phyloP scores from a whole-genome alignment of 2,797 vertebrate genomes.

The Schizopygopsis malacanthus region DNA sequence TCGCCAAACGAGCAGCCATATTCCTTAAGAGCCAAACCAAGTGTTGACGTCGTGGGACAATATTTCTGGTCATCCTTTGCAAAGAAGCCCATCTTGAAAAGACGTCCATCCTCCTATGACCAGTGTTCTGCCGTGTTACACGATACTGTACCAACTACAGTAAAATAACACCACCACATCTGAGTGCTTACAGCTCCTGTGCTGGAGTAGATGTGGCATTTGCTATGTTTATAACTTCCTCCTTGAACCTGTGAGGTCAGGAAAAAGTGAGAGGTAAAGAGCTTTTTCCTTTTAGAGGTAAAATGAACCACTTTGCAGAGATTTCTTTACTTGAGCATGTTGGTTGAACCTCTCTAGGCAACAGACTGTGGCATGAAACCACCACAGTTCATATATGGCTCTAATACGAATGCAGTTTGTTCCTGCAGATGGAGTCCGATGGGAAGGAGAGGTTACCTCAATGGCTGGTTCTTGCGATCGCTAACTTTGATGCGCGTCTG shows the following conservation, averaged over 20 bases:
- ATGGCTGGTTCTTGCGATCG: not conserved
- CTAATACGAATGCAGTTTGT: constrained; percentile 10
- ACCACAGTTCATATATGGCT: constrained; percentile 28
- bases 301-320: constrained; percentile 20
- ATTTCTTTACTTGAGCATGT: constrained; percentile 27
- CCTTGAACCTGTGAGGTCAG: constrained; percentile 57
- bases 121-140: constrained; percentile 14
- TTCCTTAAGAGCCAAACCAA: constrained; percentile 43
- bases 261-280: constrained; percentile 41
- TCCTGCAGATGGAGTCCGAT: not conserved
- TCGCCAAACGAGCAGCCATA: constrained; percentile 43
- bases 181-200: constrained; percentile 43
- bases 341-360: constrained; percentile 11
- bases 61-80: constrained; percentile 11
- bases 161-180: constrained; percentile 28
- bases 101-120: constrained; percentile 27
- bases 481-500: not conserved
- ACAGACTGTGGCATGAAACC: constrained; percentile 19
- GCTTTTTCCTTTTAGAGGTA: constrained; percentile 41
- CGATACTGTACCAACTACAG: constrained; percentile 30
- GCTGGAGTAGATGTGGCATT: constrained; percentile 25
- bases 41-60: not conserved
- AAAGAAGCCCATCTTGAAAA: constrained; percentile 26
- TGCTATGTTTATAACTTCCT: constrained; percentile 59
- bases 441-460: not conserved